Percentiles rank a stretch among this genome's conserved stretches.
Conservation (phyloP, 2,113 vertebrate genomes). For the Coracopsis vasa region DNA sequence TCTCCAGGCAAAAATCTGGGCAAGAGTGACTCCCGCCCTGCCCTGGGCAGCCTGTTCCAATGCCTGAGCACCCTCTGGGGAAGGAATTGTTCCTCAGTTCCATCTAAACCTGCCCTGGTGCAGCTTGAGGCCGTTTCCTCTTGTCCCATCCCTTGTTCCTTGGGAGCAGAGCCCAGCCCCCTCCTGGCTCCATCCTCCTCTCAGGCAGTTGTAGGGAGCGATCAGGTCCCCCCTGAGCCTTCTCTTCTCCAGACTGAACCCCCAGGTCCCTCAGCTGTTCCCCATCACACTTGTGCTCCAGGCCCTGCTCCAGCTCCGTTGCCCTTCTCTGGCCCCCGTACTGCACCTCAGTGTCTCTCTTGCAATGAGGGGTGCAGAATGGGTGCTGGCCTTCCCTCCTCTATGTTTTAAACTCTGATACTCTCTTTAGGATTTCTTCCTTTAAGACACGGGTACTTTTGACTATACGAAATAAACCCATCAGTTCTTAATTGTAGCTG, state of each 20-base stretch:
- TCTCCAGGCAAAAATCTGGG: background rate
- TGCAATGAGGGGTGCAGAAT: background rate
- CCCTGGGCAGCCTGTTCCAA: background rate
- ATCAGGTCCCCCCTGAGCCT: too few species aligned
- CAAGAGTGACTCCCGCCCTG: background rate
- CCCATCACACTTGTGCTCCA: background rate
- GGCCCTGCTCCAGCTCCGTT: background rate
- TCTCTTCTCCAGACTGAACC: background rate
- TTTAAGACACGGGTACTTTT: background rate
- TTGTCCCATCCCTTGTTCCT: background rate
- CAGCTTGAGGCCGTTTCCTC: background rate
- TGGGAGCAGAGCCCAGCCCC: background rate
- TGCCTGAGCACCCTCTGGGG: background rate
- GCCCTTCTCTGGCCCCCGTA: background rate
- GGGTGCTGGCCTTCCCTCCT: background rate
- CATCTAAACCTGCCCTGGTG: background rate
- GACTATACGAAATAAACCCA: background rate
- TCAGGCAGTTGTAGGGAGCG: too few species aligned
- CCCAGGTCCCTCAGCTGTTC: background rate
- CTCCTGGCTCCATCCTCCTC: too few species aligned
- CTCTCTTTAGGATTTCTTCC: background rate
- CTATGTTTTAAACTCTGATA: background rate
- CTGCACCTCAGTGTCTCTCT: background rate
- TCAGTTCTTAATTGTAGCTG: background rate
- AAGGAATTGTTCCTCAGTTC: background rate